These are phyloP conservation scores for Cataglyphis albicans DNA, from an alignment of 2,888 invertebrate genomes.

Conservation along the genomic window DNA sequence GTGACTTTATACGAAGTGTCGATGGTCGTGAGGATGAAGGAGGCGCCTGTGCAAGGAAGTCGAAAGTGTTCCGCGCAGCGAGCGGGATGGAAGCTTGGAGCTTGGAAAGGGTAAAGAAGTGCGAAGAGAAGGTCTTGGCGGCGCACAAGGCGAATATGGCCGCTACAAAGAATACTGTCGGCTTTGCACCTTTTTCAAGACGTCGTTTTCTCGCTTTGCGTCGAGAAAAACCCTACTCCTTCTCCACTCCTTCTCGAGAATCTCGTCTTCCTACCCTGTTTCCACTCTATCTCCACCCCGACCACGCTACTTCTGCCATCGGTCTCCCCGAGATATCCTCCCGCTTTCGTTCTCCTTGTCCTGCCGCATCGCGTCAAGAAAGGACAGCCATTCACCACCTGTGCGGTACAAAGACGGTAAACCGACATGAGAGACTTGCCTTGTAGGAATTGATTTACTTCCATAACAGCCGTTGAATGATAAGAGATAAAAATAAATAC, in stretches of 20 bases:
- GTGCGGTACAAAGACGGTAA: conserved; percentile 64
- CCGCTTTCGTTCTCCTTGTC: neutral
- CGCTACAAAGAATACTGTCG: conserved; percentile 85
- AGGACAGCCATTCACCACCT: conserved; percentile 71
- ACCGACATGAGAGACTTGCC: conserved; percentile 55
- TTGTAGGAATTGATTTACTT: conserved; percentile 1
- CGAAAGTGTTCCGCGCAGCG: conserved; percentile 33
- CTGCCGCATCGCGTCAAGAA: conserved; percentile 49
- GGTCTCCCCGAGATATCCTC: conserved; percentile 33
- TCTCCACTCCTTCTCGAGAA: conserved; percentile 10
- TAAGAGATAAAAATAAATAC: neutral
- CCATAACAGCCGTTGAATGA: neutral
- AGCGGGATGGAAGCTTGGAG: conserved; percentile 39
- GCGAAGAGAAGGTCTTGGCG: conserved; percentile 82
- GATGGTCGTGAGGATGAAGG: conserved; percentile 31
- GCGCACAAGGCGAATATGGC: conserved; percentile 79
- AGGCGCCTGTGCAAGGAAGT: conserved; percentile 50
- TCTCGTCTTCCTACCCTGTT: conserved; percentile 9
- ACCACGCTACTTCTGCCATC: conserved; percentile 33
- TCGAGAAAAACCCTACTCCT: conserved; percentile 61
- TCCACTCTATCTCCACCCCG: conserved; percentile 1
- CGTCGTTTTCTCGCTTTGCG: conserved; percentile 79
- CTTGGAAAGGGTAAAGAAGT: conserved; percentile 77
- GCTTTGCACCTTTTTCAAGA: conserved; percentile 86
- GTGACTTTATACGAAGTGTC: conserved; percentile 23